Evolutionary conservation across 2,888 invertebrate species (phyloP).

Genomic region (Isotomurus palustris): DNA sequence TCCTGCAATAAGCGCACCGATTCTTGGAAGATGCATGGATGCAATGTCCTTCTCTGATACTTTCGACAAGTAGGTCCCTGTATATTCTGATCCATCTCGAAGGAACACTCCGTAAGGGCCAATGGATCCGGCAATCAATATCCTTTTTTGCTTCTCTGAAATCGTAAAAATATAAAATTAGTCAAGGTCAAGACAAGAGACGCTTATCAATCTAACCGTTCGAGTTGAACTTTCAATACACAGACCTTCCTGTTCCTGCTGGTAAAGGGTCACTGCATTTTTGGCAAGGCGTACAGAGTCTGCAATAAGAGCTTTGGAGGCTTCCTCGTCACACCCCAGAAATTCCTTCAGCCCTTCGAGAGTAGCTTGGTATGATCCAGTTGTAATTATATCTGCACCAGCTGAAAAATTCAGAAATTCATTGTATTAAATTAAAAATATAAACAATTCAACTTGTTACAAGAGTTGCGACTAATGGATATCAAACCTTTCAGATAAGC

Average conservation of each 20-base stretch:
- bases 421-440: constrained; percentile 1
- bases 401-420: constrained; percentile 55
- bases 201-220: constrained; percentile 17
- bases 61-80: constrained; percentile 71
- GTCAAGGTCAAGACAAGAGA: no score
- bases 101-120: constrained; percentile 89
- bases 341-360: constrained; percentile 70
- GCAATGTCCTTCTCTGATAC: constrained; percentile 64
- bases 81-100: constrained; percentile 88
- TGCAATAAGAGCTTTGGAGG: constrained; percentile 67
- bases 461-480: background rate
- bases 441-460: no score
- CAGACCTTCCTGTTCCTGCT: no score
- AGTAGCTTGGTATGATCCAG: constrained; percentile 86
- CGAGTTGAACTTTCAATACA: background rate
- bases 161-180: no score
- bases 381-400: constrained; percentile 80
- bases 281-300: constrained; percentile 70
- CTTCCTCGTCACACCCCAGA: constrained; percentile 60
- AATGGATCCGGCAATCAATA: constrained; percentile 78
- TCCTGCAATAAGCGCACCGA: constrained; percentile 70
- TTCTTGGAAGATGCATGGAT: constrained; percentile 79
- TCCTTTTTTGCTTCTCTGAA: no score
- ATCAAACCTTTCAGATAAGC: constrained; percentile 69
- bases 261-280: constrained; percentile 57